Evolutionary conservation across 2,113 vertebrate species (phyloP), one percentile per base, ranked within the genome.

Genomic region (Felis chaus): DNA sequence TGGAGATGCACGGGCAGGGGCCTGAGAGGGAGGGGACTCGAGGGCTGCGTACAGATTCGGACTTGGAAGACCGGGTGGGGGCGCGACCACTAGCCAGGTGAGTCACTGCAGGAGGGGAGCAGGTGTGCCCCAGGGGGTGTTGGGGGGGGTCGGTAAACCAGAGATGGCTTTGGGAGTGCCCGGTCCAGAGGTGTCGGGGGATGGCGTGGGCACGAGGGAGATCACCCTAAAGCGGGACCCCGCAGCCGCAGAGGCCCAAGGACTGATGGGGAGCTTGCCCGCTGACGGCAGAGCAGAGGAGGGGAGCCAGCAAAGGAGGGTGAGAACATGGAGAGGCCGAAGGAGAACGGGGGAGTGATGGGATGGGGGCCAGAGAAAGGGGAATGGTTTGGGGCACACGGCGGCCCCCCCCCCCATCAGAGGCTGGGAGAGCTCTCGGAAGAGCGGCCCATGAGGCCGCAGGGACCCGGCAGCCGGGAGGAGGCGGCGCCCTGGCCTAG

Each of bases 391-490:
- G 19, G 11, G 48, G 63, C 55, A 19, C 45, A 69, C 1, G 0
- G 65, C 81, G 39, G 7, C 23, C 10, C 2, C 13, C 10, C 2
- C 13, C 50, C 50, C 50, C 0, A 1, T 33, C 41, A 45, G 21
- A 57, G 73, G 41, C 68, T n/a, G 8, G 57, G 27, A 66, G 36
- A 23, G 41, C 55, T 13, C 25, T 29, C 27, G 41, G 66, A 65
- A n/a, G 57, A 66, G 39, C 3, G 1, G 23, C 21, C 33, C 55
- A 7, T 15, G 2, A 14, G 73, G n/a, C 91, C 11, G 14, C 4
- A 0, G 0, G 7, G 25, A 5, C 21, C 55, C 2, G 23, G 16
- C 15, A 0, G 61, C 5, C 9, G 0, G 33, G 65, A 29, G 7
- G 76, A 57, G 13, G 33, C 2, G 10, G 73, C 7, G 57, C 57